Evolutionary conservation across 1,140 invertebrate genomes (phyloP).

Genomic region (Neuroterus valhalla): DNA sequence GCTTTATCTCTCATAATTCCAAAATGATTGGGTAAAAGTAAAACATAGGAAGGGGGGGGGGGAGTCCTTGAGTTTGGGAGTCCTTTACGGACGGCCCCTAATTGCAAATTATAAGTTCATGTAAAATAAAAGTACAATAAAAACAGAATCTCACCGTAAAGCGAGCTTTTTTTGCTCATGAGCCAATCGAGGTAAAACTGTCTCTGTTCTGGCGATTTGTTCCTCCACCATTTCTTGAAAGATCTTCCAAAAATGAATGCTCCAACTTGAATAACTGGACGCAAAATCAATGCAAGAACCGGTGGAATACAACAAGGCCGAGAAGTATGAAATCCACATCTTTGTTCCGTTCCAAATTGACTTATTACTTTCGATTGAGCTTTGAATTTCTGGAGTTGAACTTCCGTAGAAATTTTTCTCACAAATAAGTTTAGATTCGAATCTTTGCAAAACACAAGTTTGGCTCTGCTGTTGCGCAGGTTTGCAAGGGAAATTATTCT

Average conservation of each 20-base stretch:
- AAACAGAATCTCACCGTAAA: slow-evolving; percentile 50
- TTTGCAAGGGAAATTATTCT: background rate
- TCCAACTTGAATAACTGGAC: slow-evolving; percentile 62
- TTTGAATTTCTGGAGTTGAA: slow-evolving; percentile 13
- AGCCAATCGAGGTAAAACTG: slow-evolving; percentile 59
- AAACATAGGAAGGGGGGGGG: too few relatives aligned
- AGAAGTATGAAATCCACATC: slow-evolving; percentile 62
- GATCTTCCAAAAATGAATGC: slow-evolving; percentile 67
- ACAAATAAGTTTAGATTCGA: background rate
- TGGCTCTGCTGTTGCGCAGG: background rate
- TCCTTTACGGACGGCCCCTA: too few relatives aligned
- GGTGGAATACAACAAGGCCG: slow-evolving; percentile 55
- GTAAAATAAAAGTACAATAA: slow-evolving; percentile 31
- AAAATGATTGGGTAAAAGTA: too few relatives aligned
- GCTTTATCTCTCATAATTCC: too few relatives aligned
- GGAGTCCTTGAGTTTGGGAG: too few relatives aligned
- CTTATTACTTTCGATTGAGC: slow-evolving; percentile 33
- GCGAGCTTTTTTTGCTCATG: slow-evolving; percentile 42
- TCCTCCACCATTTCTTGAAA: slow-evolving; percentile 75
- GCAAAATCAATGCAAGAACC: slow-evolving; percentile 57
- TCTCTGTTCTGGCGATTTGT: slow-evolving; percentile 64
- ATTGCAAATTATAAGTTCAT: too few relatives aligned
- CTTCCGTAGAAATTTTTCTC: background rate
- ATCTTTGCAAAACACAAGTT: background rate
- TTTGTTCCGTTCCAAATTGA: slow-evolving; percentile 41